Evolutionary conservation across 2,113 vertebrate genomes (phyloP).

Genomic region (Dicentrarchus labrax): DNA sequence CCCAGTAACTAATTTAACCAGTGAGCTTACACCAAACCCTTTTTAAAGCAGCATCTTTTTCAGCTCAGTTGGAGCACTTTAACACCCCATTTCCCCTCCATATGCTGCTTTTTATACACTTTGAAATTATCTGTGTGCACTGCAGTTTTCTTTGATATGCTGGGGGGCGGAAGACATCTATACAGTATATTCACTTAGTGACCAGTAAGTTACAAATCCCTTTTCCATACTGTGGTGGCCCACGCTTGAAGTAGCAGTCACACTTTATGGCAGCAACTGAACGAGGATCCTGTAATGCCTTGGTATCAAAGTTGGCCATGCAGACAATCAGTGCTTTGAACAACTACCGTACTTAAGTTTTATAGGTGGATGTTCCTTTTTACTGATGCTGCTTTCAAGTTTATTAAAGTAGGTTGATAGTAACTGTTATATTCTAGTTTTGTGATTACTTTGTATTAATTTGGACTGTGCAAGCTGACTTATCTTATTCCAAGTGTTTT

Average conservation of each 20-base stretch:
- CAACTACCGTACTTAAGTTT: neutral
- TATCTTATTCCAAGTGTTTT: slow-evolving; percentile 1
- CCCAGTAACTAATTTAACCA: too few species aligned
- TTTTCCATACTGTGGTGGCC: neutral
- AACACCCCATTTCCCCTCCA: neutral
- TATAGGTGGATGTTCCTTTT: slow-evolving; percentile 6
- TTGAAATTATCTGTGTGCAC: neutral
- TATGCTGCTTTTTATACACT: neutral
- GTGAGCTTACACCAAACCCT: neutral
- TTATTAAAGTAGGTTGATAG: slow-evolving; percentile 12
- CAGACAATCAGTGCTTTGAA: neutral
- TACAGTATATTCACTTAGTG: neutral
- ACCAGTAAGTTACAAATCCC: neutral
- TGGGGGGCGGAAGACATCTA: neutral
- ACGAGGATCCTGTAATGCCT: neutral
- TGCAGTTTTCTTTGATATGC: neutral
- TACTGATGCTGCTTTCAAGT: slow-evolving; percentile 18
- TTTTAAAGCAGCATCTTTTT: neutral
- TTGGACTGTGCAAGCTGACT: neutral
- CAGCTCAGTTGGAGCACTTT: neutral
- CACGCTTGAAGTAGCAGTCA: slow-evolving; percentile 12
- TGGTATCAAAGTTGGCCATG: neutral
- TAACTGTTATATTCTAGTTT: slow-evolving; percentile 3
- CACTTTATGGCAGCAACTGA: neutral
- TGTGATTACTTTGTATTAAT: slow-evolving; percentile 1